A percentile compares a stretch with the other conserved stretches of the same genome.
These are phyloP conservation scores for Saguinus imperator DNA, from an alignment of 2,113 vertebrate genomes.

Conservation along the genomic window DNA sequence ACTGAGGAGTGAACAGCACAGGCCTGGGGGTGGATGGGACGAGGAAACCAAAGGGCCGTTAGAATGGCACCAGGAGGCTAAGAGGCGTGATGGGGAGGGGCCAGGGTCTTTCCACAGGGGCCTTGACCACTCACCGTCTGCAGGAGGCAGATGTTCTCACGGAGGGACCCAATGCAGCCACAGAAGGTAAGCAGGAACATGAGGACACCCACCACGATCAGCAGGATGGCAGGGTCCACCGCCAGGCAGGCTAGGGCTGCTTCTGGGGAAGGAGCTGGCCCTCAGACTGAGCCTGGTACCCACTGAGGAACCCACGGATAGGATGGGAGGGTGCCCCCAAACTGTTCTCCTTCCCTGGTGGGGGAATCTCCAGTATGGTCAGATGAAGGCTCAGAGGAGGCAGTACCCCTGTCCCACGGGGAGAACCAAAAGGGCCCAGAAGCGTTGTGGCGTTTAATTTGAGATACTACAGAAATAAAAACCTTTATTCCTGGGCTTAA, in stretches of 20 bases:
- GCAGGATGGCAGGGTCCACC: slow-evolving; percentile 91
- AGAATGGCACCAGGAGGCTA: background rate
- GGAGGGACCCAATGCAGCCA: slow-evolving; percentile 93
- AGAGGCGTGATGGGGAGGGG: background rate
- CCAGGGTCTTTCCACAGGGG: background rate
- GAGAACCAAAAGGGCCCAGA: slow-evolving; percentile 10
- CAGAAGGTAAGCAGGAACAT: slow-evolving; percentile 98
- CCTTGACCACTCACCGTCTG: slow-evolving; percentile 85
- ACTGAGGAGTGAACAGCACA: background rate
- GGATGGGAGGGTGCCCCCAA: background rate
- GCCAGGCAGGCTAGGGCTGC: slow-evolving; percentile 89
- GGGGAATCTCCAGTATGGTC: background rate
- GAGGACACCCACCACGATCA: slow-evolving; percentile 89
- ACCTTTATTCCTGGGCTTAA: background rate
- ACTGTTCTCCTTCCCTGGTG: background rate
- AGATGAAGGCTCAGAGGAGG: background rate
- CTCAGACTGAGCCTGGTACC: background rate
- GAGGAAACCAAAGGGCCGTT: background rate
- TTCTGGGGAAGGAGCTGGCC: slow-evolving; percentile 81
- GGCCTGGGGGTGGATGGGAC: background rate
- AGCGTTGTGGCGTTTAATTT: background rate
- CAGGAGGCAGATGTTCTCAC: slow-evolving; percentile 95
- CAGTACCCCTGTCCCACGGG: background rate
- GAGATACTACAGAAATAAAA: background rate
- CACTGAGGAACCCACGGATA: background rate